Conservation (phyloP, 2,113 vertebrate genomes). For the Turnix velox region DNA sequence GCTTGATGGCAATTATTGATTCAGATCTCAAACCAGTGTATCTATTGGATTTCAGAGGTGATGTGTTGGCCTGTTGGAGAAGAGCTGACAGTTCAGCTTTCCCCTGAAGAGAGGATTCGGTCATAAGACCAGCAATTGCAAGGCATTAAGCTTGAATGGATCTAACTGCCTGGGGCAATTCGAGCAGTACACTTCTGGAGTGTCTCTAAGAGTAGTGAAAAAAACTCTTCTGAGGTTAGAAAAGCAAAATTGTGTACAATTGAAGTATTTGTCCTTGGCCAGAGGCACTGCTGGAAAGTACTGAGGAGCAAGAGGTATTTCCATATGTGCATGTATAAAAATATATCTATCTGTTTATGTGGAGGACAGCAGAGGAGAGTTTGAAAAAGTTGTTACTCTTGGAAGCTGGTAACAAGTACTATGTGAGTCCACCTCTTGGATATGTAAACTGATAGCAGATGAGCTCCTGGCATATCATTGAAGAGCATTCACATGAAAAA, state of each 20-base stretch:
- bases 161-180: neutral
- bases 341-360: neutral
- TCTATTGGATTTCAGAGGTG: conserved; percentile 32
- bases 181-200: neutral
- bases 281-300: neutral
- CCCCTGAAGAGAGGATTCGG: neutral
- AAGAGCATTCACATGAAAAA: neutral
- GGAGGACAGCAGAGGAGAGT: neutral
- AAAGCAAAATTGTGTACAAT: neutral
- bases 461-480: neutral
- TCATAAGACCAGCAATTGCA: neutral
- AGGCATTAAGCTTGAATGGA: neutral
- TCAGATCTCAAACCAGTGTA: neutral
- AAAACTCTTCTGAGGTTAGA: neutral
- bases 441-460: neutral
- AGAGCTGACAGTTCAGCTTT: neutral
- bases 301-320: neutral
- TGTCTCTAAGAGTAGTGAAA: neutral
- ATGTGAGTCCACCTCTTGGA: neutral
- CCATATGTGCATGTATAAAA: neutral
- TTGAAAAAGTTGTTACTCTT: neutral
- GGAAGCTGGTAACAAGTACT: neutral
- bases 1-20: conserved; percentile 10
- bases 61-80: neutral
- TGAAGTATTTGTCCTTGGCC: neutral